phyloP scores from a whole-genome alignment of 2,888 invertebrate genomes.

The Athalia circularis region DNA sequence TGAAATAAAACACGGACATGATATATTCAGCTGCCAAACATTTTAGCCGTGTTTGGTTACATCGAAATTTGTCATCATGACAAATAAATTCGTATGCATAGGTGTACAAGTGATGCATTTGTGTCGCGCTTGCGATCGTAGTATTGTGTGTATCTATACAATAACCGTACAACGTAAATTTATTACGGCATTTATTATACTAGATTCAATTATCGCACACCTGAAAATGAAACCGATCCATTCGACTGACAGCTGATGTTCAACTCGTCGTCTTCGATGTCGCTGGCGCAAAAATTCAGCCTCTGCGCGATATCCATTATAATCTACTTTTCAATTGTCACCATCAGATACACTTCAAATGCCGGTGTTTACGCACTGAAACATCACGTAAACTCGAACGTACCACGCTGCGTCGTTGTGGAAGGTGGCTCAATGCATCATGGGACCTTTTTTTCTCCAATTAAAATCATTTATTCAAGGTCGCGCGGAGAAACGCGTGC shows the following conservation, averaged over 20 bases:
- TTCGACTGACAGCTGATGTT: conserved; percentile 75
- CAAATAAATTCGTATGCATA: no score
- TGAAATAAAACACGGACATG: no score
- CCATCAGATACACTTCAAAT: conserved; percentile 50
- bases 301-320: conserved; percentile 70
- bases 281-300: conserved; percentile 69
- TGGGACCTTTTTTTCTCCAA: conserved; percentile 57
- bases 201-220: conserved; percentile 62
- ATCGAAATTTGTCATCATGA: no score
- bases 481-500: conserved; percentile 34
- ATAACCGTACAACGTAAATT: neutral
- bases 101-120: no score
- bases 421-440: conserved; percentile 61
- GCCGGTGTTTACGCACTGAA: neutral
- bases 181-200: conserved; percentile 5
- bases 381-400: conserved; percentile 49
- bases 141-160: no score
- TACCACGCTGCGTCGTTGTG: conserved; percentile 66
- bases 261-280: conserved; percentile 76
- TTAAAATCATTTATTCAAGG: conserved; percentile 48
- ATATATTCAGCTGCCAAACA: no score
- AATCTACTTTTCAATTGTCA: conserved; percentile 49
- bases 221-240: conserved; percentile 75
- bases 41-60: no score
- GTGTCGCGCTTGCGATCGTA: no score